Evolutionary conservation across 2,888 invertebrate species (phyloP).

Genomic region (Agrenia bidenticulata): DNA sequence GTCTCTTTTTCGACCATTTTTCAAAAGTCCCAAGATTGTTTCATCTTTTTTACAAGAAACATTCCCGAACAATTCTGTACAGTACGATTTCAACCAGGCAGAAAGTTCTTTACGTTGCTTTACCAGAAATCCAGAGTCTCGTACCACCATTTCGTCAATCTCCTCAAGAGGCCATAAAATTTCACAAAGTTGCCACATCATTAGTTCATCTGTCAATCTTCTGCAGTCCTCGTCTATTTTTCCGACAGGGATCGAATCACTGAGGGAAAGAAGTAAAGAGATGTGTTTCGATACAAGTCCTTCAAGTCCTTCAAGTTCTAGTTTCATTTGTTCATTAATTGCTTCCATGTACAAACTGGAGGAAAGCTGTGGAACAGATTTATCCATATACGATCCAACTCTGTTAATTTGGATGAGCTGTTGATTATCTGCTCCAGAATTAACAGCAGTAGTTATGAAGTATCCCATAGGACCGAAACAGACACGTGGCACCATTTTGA

Average conservation of each 20-base stretch:
- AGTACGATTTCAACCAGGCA: conserved; percentile 42
- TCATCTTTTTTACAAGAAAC: conserved; percentile 24
- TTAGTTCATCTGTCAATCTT: conserved; percentile 30
- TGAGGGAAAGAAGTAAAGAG: neutral
- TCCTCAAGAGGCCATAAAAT: conserved; percentile 68
- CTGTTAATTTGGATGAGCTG: neutral
- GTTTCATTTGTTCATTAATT: conserved; percentile 16
- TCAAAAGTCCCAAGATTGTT: conserved; percentile 41
- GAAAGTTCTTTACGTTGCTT: conserved; percentile 39
- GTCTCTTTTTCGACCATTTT: conserved; percentile 40
- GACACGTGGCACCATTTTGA: conserved; percentile 27
- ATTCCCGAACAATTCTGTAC: conserved; percentile 39
- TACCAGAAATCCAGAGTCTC: conserved; percentile 35
- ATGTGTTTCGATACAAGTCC: neutral
- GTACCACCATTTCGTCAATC: neutral
- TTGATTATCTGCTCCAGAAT: neutral
- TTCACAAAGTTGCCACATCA: conserved; percentile 70
- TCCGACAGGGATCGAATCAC: neutral
- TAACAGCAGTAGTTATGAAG: conserved; percentile 26
- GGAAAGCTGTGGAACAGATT: neutral
- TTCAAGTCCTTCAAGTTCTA: neutral
- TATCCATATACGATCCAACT: conserved; percentile 1
- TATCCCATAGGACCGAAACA: conserved; percentile 39
- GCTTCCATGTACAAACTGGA: conserved; percentile 5
- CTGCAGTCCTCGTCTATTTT: conserved; percentile 10